Evolutionary conservation across 2,888 invertebrate species (phyloP).

Genomic region (Baccha elongata): DNA sequence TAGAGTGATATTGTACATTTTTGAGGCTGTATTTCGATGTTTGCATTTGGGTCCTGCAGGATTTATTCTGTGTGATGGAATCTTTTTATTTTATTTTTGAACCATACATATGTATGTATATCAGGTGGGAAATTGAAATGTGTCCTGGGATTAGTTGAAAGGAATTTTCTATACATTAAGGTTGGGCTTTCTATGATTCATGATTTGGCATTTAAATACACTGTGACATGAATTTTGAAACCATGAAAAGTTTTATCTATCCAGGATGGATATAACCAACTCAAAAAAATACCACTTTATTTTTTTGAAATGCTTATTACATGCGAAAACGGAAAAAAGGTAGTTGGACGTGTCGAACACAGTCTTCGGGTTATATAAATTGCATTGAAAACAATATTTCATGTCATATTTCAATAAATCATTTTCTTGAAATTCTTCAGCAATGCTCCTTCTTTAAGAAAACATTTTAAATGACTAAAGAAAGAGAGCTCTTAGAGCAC

Average conservation of each 20-base stretch:
- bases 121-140: constrained; percentile 65
- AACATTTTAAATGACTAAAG: no score
- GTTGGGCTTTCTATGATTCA: constrained; percentile 58
- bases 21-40: constrained; percentile 48
- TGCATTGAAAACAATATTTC: no score
- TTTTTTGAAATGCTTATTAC: no score
- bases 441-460: no score
- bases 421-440: no score
- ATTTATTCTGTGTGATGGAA: constrained; percentile 62
- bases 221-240: constrained; percentile 65
- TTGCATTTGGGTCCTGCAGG: constrained; percentile 64
- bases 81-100: constrained; percentile 20
- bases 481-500: no score
- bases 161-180: background rate
- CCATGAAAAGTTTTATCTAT: background rate
- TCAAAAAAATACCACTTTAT: no score
- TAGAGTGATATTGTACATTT: constrained; percentile 44
- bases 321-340: no score
- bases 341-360: no score
- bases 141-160: constrained; percentile 39
- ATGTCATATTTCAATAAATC: no score
- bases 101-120: constrained; percentile 24
- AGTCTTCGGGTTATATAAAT: no score
- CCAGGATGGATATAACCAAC: no score
- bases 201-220: constrained; percentile 58